Percentiles rank a stretch among this genome's conserved stretches.
Conservation (phyloP, 37 sponge, comb jelly and placozoan species). For the Halichondria panicea region DNA sequence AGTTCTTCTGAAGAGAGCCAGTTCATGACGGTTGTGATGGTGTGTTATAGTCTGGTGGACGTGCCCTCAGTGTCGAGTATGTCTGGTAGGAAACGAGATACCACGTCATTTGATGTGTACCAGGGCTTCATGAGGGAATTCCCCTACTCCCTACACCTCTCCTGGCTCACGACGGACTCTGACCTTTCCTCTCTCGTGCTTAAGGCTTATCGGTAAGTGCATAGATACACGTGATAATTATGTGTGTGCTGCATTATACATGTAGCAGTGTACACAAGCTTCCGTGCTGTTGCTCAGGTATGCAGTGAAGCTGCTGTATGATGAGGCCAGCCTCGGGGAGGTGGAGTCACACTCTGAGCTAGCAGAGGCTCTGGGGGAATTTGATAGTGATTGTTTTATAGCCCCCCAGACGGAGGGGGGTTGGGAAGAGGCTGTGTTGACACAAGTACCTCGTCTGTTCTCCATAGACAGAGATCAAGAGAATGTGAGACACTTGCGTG, state of each 20-base stretch:
- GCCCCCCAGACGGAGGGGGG: constrained; percentile 43
- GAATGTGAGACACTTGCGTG: constrained; percentile 19
- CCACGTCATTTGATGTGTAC: constrained; percentile 43
- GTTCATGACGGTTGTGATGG: constrained; percentile 19
- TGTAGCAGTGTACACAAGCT: background rate
- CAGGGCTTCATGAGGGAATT: constrained; percentile 56
- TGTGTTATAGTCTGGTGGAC: constrained; percentile 41
- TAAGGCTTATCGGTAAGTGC: constrained; percentile 74
- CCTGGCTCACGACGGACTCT: constrained; percentile 52
- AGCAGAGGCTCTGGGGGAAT: constrained; percentile 48
- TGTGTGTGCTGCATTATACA: background rate
- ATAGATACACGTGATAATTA: background rate
- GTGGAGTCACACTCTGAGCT: constrained; percentile 40
- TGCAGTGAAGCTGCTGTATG: constrained; percentile 87
- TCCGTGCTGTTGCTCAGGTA: constrained; percentile 37
- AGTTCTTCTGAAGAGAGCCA: background rate
- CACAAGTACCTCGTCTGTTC: constrained; percentile 57
- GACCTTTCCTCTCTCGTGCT: constrained; percentile 29
- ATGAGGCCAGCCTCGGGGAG: constrained; percentile 76
- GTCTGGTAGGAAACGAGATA: background rate
- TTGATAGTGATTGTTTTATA: constrained; percentile 70
- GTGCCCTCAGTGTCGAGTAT: background rate
- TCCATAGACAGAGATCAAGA: constrained; percentile 61
- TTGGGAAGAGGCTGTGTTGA: constrained; percentile 50
- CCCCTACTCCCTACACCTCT: constrained; percentile 34